Evolutionary conservation across 1,140 invertebrate genomes (phyloP), one percentile per base, ranked within the genome.

Genomic region (Solenopsis invicta): DNA sequence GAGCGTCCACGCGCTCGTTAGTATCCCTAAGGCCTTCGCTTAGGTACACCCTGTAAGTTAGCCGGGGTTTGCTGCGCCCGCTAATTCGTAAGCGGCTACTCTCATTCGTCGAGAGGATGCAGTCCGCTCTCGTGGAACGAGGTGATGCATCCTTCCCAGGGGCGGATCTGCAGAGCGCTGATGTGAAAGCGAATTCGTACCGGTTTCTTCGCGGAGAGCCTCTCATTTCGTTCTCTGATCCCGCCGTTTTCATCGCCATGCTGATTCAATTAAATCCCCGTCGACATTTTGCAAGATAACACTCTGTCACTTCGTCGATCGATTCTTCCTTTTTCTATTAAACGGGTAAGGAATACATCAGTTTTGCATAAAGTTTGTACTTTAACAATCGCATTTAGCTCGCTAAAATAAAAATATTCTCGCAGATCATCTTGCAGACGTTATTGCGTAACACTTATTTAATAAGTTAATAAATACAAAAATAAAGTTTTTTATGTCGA

Each of bases 1-100:
- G 92, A 94, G 88, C 91, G 87, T 91, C 87, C 90, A 92, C 86
- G 88, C 71, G 90, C 93, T 93, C 91, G 93, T 93, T 93, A 93
- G 90, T 92, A 89, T 85, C 37, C 56, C 71, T 76, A 67, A 71
- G 66, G 85, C 59, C 56, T 64, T 48, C 78, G 72, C 77, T 86
- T 85, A 81, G 81, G 75, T 91, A 89, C 86, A 89, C 88, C 84
- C 89, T 84, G 81, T 81, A 87, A 89, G 88, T 89, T 86, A 75
- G 45, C 80, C 54, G 67, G 56, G 80, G 48, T 69, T 84, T 74
- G 69, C 71, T 50, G 66, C 76, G 67, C 88, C 89, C 74, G 91
- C 91, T 91, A 85, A 91, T 92, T 92, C 91, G 89, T 86, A 89
- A 89, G 78, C 88, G 84, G 89, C 86, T 87, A 90, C 62, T 86